phyloP scores from a whole-genome alignment of 2,888 invertebrate genomes.

The Notodonta ziczac region DNA sequence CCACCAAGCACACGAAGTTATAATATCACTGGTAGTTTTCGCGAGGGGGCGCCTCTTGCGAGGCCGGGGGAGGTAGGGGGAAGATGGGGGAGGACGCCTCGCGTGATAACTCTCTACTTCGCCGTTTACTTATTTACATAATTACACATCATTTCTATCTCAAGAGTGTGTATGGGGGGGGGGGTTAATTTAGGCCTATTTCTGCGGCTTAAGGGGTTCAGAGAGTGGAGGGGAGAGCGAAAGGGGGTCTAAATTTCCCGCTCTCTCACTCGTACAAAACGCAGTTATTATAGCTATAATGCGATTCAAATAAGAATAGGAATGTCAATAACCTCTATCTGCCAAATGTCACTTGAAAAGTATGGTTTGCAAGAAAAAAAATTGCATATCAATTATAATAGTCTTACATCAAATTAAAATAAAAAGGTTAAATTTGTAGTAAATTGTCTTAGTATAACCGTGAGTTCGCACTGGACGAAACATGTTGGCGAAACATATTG shows the following conservation, averaged over 20 bases:
- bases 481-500: too few species aligned
- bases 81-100: constrained; percentile 21
- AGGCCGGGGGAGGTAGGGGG: constrained; percentile 40
- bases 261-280: too few species aligned
- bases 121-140: constrained; percentile 77
- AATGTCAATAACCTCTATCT: too few species aligned
- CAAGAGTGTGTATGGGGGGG: background rate
- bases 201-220: background rate
- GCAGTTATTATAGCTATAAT: too few species aligned
- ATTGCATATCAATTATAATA: too few species aligned
- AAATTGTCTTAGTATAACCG: too few species aligned
- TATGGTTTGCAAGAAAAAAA: too few species aligned
- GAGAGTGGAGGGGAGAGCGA: background rate
- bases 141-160: constrained; percentile 67
- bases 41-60: constrained; percentile 60
- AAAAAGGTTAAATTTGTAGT: too few species aligned
- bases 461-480: too few species aligned
- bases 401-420: too few species aligned
- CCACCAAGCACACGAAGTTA: constrained; percentile 66
- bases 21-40: constrained; percentile 79
- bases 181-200: background rate
- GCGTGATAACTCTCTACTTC: constrained; percentile 67
- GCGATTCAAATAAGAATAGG: too few species aligned
- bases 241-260: background rate
- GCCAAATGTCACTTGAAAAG: too few species aligned